Evolutionary conservation across 2,797 vertebrate genomes (phyloP).

Genomic region (Melanotaenia nigrans): DNA sequence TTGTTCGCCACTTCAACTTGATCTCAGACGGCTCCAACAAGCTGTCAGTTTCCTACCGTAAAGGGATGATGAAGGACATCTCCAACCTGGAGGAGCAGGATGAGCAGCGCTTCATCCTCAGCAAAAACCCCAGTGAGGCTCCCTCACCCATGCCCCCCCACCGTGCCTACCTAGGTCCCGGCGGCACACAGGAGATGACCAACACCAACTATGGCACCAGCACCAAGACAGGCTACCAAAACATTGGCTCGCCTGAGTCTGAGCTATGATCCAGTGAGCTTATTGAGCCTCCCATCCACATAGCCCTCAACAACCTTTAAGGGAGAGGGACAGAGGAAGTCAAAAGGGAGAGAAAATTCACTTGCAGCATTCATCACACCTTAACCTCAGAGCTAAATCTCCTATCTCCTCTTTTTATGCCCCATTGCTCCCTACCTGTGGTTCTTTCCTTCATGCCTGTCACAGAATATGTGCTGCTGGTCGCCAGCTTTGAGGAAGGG

Average conservation of each 20-base stretch:
- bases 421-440: constrained; percentile 7
- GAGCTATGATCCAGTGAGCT: constrained; percentile 77
- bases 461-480: constrained; percentile 21
- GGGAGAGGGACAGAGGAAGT: constrained; percentile 51
- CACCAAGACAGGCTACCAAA: constrained; percentile 91
- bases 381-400: constrained; percentile 65
- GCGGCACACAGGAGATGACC: constrained; percentile 91
- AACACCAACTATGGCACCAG: constrained; percentile 95
- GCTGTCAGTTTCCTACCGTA: constrained; percentile 96
- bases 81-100: constrained; percentile 96
- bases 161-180: constrained; percentile 93
- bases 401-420: constrained; percentile 20
- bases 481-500: constrained; percentile 30
- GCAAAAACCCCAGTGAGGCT: constrained; percentile 91
- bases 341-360: constrained; percentile 57
- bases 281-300: constrained; percentile 22
- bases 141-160: constrained; percentile 96
- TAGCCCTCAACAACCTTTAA: constrained; percentile 31
- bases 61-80: constrained; percentile 98
- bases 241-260: constrained; percentile 82
- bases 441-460: constrained; percentile 9
- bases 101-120: constrained; percentile 96
- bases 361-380: constrained; percentile 70
- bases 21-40: constrained; percentile 95
- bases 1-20: constrained; percentile 91